A percentile compares a stretch with the other conserved stretches of the same genome.
Evolutionary conservation across 2,113 vertebrate genomes (phyloP).

Genomic region (Solea senegalensis): DNA sequence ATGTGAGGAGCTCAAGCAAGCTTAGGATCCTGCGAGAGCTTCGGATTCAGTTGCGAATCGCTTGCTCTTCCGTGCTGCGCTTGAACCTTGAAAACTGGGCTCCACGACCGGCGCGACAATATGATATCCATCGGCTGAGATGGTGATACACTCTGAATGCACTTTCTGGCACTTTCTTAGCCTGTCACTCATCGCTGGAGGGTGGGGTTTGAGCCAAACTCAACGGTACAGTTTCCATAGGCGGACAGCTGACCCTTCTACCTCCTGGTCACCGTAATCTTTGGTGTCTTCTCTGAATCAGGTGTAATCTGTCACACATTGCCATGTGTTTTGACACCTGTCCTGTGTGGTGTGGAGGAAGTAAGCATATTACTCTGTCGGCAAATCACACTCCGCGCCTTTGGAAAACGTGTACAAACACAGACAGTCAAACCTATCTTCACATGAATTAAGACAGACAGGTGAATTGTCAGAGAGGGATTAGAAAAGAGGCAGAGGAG

Average conservation of each 20-base stretch:
- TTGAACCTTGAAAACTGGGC: slow-evolving; percentile 28
- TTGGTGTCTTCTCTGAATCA: slow-evolving; percentile 69
- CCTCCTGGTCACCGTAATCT: slow-evolving; percentile 70
- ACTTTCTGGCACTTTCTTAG: slow-evolving; percentile 72
- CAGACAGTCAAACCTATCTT: slow-evolving; percentile 71
- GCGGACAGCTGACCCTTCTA: slow-evolving; percentile 54
- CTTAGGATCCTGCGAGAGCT: slow-evolving; percentile 26
- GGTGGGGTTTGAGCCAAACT: slow-evolving; percentile 69
- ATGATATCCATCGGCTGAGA: slow-evolving; percentile 61
- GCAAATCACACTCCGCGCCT: slow-evolving; percentile 52
- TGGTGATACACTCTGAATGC: slow-evolving; percentile 65
- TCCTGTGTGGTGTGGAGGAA: slow-evolving; percentile 67
- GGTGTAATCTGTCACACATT: slow-evolving; percentile 74
- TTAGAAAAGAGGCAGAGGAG: slow-evolving; percentile 67
- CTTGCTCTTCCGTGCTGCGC: slow-evolving; percentile 8
- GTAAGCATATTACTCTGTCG: slow-evolving; percentile 65
- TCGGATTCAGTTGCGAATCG: slow-evolving; percentile 41
- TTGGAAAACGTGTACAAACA: slow-evolving; percentile 60
- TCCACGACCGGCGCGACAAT: slow-evolving; percentile 40
- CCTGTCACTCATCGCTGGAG: slow-evolving; percentile 69
- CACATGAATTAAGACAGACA: slow-evolving; percentile 77
- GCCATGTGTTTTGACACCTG: slow-evolving; percentile 76
- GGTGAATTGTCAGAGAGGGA: slow-evolving; percentile 77
- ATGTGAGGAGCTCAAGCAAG: slow-evolving; percentile 10
- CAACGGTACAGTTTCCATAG: slow-evolving; percentile 68